Evolutionary conservation across 2,888 invertebrate genomes (phyloP).

Genomic region (Lasioglossum zephyrum): DNA sequence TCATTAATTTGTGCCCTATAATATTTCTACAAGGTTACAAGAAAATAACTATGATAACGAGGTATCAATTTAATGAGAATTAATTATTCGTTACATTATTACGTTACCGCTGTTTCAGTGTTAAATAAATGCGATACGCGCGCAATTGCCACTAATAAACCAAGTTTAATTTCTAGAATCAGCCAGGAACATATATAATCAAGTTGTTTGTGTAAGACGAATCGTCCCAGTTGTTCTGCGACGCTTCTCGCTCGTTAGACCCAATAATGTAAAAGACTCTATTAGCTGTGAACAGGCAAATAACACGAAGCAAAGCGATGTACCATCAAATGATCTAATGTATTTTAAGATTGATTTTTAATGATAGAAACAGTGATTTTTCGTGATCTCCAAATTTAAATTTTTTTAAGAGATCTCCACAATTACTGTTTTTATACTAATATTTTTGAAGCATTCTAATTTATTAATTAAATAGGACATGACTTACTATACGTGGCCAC

Average conservation of each 20-base stretch:
- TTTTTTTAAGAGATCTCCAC: not conserved
- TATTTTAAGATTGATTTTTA: not conserved
- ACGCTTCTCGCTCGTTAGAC: not conserved
- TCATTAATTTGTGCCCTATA: no score
- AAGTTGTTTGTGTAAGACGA: conserved; percentile 36
- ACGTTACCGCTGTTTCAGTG: not conserved
- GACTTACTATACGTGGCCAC: not conserved
- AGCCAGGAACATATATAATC: conserved; percentile 15
- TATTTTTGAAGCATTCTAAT: not conserved
- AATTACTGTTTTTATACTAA: not conserved
- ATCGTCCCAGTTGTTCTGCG: conserved; percentile 9
- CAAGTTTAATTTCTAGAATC: conserved; percentile 14
- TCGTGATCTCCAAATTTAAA: not conserved
- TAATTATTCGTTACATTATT: not conserved
- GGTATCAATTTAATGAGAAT: not conserved
- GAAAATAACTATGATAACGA: not conserved
- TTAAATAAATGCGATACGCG: conserved; percentile 6
- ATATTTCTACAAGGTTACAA: not conserved
- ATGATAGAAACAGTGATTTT: not conserved
- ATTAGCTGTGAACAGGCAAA: not conserved
- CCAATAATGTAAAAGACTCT: not conserved
- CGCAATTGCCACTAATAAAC: conserved; percentile 8
- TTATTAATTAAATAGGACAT: not conserved
- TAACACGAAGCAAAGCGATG: not conserved
- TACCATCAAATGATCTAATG: not conserved